Percentiles rank a stretch among this genome's conserved stretches.
Evolutionary conservation across 2,113 vertebrate species (phyloP).

Genomic region (Eolophus roseicapilla): DNA sequence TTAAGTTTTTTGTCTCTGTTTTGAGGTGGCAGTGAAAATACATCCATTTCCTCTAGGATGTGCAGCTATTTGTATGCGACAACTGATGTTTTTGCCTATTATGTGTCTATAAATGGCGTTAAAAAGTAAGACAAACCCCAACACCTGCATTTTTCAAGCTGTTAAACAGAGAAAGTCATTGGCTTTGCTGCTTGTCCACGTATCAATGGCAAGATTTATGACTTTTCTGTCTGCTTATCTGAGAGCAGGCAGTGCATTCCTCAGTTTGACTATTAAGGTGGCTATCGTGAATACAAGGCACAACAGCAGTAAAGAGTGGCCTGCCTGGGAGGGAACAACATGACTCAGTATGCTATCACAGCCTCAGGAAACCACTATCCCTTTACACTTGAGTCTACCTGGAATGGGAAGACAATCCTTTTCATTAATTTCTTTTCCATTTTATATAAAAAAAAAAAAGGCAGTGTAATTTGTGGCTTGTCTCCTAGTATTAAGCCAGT

Average conservation of each 20-base stretch:
- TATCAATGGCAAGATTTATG: slow-evolving; percentile 22
- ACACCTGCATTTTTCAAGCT: slow-evolving; percentile 25
- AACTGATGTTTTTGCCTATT: background rate
- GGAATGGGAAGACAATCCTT: background rate
- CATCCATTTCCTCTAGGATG: background rate
- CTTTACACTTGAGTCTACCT: background rate
- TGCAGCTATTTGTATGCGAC: background rate
- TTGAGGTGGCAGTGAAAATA: background rate
- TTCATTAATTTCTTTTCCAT: background rate
- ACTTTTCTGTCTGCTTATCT: slow-evolving; percentile 15
- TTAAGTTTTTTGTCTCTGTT: background rate
- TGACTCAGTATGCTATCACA: background rate
- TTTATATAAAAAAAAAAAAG: background rate
- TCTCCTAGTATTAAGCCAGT: background rate
- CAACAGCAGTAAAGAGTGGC: background rate
- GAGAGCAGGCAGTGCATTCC: background rate
- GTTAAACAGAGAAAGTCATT: slow-evolving; percentile 22
- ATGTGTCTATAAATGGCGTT: background rate
- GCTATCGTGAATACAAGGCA: background rate
- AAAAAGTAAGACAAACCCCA: background rate
- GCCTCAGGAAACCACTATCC: background rate
- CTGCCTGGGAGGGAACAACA: background rate
- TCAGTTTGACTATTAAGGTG: slow-evolving; percentile 35
- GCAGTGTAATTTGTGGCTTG: background rate
- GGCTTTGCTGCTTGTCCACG: background rate